Base-by-base conservation (phyloP, 1,140 invertebrate species). In the Drosophila teissieri region DNA sequence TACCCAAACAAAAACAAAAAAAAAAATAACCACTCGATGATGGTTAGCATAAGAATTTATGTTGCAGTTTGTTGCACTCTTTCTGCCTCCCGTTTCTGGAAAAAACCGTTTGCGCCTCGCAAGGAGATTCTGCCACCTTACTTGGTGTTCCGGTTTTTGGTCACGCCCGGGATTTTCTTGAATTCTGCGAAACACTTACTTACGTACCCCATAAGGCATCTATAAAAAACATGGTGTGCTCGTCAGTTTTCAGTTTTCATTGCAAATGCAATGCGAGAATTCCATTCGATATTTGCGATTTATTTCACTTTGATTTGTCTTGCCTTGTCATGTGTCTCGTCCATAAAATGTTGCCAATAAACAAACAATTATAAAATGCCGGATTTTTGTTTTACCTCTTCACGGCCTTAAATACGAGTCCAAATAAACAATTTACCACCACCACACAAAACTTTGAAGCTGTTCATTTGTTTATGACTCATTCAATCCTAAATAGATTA, bases 311-410 rank as follows among this genome's bases (percentile, higher is more conserved):
- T 57, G 64, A 70, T 57, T 70, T 46, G 64, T 48, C 64, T 56
- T 46, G 45, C 8, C 37, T 81, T 62, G 60, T 85, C 73, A 86
- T 86, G 78, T 81, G 77, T 40, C 57, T 60, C 48, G 31, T 31
- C 49, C 51, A 85, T 78, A 70, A 86, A 67, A 78, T 77, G 27
- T 48, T 57, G 78, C 64, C 81, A 73, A 81, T 80, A 72, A 68
- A 78, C 40, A 78, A 64, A 55, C 55, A 74, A 79, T 57, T 22
- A 62, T 56, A 57, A 61, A 61, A 73, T 69, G 48, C 15, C 36
- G 40, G 36, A n/a, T n/a, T n/a, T n/a, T n/a, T n/a, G 44, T 52
- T 63, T 49, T 69, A 56, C 40, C 67, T 69, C 64, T 70, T 70
- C 24, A 56, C 40, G 36, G 22, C 34, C 36, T 19, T 69, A 15